Base-by-base conservation (phyloP, 1,140 invertebrate genomes). In the Mylabris phalerata region DNA sequence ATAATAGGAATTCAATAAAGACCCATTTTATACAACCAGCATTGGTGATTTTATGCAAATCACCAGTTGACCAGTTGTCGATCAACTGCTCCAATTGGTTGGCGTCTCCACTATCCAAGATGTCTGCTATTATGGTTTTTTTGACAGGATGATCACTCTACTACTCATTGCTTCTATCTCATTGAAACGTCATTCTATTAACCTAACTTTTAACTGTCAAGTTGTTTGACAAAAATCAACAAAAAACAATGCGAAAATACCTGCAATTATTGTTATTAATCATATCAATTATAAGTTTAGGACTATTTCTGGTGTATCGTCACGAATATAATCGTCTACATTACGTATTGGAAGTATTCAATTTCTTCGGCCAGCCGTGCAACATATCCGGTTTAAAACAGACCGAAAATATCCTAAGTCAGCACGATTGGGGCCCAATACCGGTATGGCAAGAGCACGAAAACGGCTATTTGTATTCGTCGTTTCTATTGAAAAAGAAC, bases 321-420 rank as follows among this genome's bases (percentile, higher is more conserved):
- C 86, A 89, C 67, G 86, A 90, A 67, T 89, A 90, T 57, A 84
- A 89, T 66, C 80, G 82, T 40, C 73, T 90, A 9, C 78, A 84
- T 48, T 88, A 86, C 71, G 86, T 89, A 3, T 71, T 90, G 7
- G 84, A 88, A 78, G 86, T 89, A 4, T 78, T 89, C 13, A 87
- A 88, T 70, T 87, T 87, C 60, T 90, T 89, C 67, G 87, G 87
- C 0, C 80, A 82, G 46, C 82, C 83, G 9, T 71, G 74, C 62
- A 69, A 73, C 55, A 50, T 75, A 58, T 61, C 77, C 9, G 76
- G 79, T 44, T 74, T 80, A 41, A 77, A 77, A 59, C 74, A 73
- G 3, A 75, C 74, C 3, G 77, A 78, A n/a, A 77, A 77, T 46
- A 76, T 66, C 11, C 24, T 66, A 44, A 57, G 62, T 32, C 64